Percentiles rank a stretch among this genome's conserved stretches.
phyloP scores from a whole-genome alignment of 2,888 invertebrate genomes.

The Acronicta aceris region DNA sequence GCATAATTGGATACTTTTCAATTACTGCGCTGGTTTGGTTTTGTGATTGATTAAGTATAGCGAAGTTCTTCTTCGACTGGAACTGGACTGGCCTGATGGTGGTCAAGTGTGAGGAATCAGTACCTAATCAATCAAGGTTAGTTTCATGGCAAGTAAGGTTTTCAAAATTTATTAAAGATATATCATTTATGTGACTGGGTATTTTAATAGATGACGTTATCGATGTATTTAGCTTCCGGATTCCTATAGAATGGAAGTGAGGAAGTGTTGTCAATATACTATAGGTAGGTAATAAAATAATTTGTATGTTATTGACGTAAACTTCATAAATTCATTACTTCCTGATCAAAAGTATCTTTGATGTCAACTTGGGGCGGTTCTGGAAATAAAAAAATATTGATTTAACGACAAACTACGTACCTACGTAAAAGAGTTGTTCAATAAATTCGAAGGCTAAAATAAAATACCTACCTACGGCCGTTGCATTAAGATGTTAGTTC shows the following conservation, averaged over 20 bases:
- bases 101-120: too few relatives aligned
- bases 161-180: too few relatives aligned
- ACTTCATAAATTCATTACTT: background rate
- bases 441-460: background rate
- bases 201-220: background rate
- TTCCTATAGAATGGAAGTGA: background rate
- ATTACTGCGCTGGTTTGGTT: too few relatives aligned
- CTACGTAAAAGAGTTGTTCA: background rate
- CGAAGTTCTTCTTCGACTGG: too few relatives aligned
- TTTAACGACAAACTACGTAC: background rate
- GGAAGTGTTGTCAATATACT: background rate
- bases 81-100: too few relatives aligned
- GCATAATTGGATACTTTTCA: too few relatives aligned
- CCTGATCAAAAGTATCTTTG: background rate
- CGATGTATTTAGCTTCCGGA: background rate
- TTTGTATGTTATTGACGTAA: background rate
- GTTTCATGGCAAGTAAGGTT: too few relatives aligned
- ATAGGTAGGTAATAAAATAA: background rate
- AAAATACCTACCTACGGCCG: conserved; percentile 10
- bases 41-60: too few relatives aligned
- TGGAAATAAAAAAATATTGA: background rate
- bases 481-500: background rate
- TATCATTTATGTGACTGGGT: too few relatives aligned
- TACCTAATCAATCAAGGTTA: too few relatives aligned
- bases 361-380: background rate